Evolutionary conservation across 1,140 invertebrate genomes (phyloP).

Genomic region (Neodiprion pinetum): DNA sequence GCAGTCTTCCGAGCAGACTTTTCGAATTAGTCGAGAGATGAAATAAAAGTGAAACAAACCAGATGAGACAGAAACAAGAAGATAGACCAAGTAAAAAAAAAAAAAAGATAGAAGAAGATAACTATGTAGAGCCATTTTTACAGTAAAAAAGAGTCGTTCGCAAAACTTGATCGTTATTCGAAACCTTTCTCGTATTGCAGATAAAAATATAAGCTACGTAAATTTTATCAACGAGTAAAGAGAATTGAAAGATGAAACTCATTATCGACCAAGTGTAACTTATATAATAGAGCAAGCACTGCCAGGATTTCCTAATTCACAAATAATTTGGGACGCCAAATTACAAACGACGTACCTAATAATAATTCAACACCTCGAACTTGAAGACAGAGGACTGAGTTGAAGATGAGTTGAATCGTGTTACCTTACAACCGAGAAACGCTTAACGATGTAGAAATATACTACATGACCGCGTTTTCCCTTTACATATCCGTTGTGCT

Average conservation of each 20-base stretch:
- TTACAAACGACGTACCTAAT: neutral
- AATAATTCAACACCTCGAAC: neutral
- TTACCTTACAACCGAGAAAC: neutral
- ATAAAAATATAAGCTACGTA: neutral
- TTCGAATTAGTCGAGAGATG: too few relatives aligned
- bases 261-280: slow-evolving; percentile 34
- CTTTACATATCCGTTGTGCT: neutral
- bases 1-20: too few relatives aligned
- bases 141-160: neutral
- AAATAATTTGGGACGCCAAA: neutral
- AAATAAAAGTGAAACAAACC: neutral
- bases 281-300: slow-evolving; percentile 35
- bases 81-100: slow-evolving; percentile 13
- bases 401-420: neutral
- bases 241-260: neutral
- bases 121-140: slow-evolving; percentile 1
- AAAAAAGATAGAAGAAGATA: slow-evolving; percentile 3
- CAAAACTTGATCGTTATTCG: neutral
- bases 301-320: slow-evolving; percentile 32
- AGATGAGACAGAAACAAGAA: neutral
- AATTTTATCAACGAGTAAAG: neutral
- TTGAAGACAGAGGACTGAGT: neutral
- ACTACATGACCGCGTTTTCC: neutral
- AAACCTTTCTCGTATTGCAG: neutral
- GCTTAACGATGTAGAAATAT: neutral